A percentile compares a stretch with the other conserved stretches of the same genome.
phyloP scores from a whole-genome alignment of 2,797 vertebrate species.

The Setipinna tenuifilis region DNA sequence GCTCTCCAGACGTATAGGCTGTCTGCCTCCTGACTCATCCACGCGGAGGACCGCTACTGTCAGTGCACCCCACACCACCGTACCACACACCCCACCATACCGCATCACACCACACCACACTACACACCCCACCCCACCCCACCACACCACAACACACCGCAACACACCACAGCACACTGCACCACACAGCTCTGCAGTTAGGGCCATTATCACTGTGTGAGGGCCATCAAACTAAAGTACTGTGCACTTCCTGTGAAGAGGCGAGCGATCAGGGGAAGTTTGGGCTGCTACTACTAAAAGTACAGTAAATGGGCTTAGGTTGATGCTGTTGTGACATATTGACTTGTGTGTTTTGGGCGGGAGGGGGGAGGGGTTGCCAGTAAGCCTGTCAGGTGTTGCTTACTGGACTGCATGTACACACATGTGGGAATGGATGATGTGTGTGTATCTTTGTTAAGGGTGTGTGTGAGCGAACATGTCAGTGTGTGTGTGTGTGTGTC shows the following conservation, averaged over 20 bases:
- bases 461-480: no score
- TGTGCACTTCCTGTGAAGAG: neutral
- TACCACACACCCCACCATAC: conserved; percentile 23
- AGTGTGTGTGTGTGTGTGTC: neutral
- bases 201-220: neutral
- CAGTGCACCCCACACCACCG: no score
- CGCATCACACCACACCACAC: no score
- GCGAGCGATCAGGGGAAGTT: neutral
- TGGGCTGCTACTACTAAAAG: neutral
- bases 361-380: no score
- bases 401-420: no score
- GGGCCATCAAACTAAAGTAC: neutral
- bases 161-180: neutral
- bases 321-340: neutral
- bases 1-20: no score
- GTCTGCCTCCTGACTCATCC: no score
- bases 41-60: no score
- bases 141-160: neutral
- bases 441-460: no score
- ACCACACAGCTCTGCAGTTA: neutral
- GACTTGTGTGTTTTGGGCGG: no score
- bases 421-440: no score
- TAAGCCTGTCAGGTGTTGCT: no score
- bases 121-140: conserved; percentile 24
- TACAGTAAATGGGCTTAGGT: neutral